These are phyloP conservation scores for Sminthurinus signatus DNA, from an alignment of 1,140 invertebrate genomes.

Conservation along the genomic window DNA sequence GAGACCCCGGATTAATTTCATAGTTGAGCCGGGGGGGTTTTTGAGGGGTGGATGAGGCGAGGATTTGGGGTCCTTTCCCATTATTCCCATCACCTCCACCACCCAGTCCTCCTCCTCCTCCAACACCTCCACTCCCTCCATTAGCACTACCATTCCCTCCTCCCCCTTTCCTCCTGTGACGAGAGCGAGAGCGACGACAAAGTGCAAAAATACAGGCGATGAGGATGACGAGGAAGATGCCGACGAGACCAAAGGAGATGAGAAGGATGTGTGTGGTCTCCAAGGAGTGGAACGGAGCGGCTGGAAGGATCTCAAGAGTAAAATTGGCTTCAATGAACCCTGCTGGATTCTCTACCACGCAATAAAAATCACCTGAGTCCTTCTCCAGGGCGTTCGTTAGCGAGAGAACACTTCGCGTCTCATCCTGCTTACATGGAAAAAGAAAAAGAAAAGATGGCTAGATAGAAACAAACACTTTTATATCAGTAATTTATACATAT, in stretches of 20 bases:
- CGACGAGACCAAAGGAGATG: conserved; percentile 69
- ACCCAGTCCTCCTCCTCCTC: not conserved
- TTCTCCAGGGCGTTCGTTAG: conserved; percentile 79
- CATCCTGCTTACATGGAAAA: too few relatives aligned
- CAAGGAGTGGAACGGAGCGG: conserved; percentile 65
- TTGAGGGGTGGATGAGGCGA: conserved; percentile 31
- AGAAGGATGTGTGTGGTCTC: conserved; percentile 78
- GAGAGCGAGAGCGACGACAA: conserved; percentile 51
- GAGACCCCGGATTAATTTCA: conserved; percentile 36
- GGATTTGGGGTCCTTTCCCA: conserved; percentile 20
- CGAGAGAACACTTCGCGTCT: conserved; percentile 70
- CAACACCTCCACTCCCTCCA: too few relatives aligned
- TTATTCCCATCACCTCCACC: conserved; percentile 39
- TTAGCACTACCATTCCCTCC: too few relatives aligned
- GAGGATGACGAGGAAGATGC: conserved; percentile 66
- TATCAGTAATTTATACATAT: too few relatives aligned
- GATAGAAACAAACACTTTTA: not conserved
- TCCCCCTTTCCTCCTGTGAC: conserved; percentile 47
- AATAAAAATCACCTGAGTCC: conserved; percentile 83
- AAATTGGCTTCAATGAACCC: conserved; percentile 88
- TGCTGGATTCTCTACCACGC: conserved; percentile 82
- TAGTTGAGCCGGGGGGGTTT: conserved; percentile 39
- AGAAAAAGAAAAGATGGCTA: not conserved
- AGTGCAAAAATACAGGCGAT: conserved; percentile 65
- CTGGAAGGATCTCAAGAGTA: conserved; percentile 70